A percentile compares a stretch with the other conserved stretches of the same genome.
These are phyloP conservation scores for Neoascia interrupta DNA, from an alignment of 2,888 invertebrate genomes.

Conservation along the genomic window DNA sequence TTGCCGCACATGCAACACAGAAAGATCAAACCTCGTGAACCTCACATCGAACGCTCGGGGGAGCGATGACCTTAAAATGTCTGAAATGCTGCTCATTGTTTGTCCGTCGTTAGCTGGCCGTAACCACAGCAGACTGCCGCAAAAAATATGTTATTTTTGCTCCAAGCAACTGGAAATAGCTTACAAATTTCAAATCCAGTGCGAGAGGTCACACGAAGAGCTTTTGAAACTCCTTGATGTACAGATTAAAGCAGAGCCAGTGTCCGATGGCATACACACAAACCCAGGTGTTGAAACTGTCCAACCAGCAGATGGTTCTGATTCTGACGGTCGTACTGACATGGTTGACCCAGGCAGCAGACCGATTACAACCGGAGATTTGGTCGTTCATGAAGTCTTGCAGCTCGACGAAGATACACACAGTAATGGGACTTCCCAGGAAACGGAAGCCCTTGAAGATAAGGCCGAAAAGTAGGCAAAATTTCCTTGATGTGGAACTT, in stretches of 20 bases:
- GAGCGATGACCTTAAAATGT: neutral
- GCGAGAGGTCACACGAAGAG: slow-evolving; percentile 72
- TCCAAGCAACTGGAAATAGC: slow-evolving; percentile 73
- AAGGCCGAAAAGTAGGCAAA: too few relatives aligned
- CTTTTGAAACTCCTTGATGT: too few relatives aligned
- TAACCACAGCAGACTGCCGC: slow-evolving; percentile 72
- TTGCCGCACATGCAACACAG: slow-evolving; percentile 47
- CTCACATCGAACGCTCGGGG: slow-evolving; percentile 1
- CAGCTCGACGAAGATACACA: too few relatives aligned
- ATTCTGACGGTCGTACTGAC: too few relatives aligned
- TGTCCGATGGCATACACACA: neutral
- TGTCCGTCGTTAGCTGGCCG: slow-evolving; percentile 54
- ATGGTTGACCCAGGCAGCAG: too few relatives aligned
- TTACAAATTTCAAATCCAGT: slow-evolving; percentile 74
- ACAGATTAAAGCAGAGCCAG: slow-evolving; percentile 10
- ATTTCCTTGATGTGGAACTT: too few relatives aligned
- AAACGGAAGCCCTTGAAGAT: too few relatives aligned
- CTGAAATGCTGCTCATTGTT: slow-evolving; percentile 16
- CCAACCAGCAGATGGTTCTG: too few relatives aligned
- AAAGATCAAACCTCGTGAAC: slow-evolving; percentile 29
- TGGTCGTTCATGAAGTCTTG: too few relatives aligned
- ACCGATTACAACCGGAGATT: too few relatives aligned
- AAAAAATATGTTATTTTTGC: slow-evolving; percentile 74
- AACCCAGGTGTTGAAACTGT: too few relatives aligned
- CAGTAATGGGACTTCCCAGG: too few relatives aligned